Evolutionary conservation across 2,888 invertebrate species (phyloP).

Genomic region (Synergus laeviventris): DNA sequence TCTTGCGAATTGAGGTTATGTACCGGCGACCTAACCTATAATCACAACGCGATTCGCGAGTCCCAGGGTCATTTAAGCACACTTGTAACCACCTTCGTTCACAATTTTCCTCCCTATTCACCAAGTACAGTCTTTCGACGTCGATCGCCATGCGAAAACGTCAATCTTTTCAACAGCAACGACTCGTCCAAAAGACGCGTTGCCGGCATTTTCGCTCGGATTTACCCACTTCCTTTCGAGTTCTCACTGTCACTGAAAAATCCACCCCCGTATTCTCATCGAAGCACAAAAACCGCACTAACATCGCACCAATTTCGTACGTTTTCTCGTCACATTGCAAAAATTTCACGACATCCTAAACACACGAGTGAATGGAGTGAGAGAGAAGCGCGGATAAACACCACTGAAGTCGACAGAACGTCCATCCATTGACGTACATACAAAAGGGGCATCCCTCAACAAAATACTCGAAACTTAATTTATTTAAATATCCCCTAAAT

Average conservation of each 20-base stretch:
- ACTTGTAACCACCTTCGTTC: neutral
- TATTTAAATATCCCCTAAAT: neutral
- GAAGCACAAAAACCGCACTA: slow-evolving; percentile 58
- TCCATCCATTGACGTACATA: slow-evolving; percentile 74
- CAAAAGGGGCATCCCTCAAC: slow-evolving; percentile 58
- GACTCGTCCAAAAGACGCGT: slow-evolving; percentile 58
- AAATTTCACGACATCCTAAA: slow-evolving; percentile 52
- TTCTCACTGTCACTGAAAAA: slow-evolving; percentile 23
- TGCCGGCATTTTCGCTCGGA: slow-evolving; percentile 65
- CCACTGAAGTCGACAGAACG: slow-evolving; percentile 76
- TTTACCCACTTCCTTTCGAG: slow-evolving; percentile 50
- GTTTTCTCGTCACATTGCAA: slow-evolving; percentile 64
- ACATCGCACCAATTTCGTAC: slow-evolving; percentile 62
- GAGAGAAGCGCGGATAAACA: slow-evolving; percentile 76
- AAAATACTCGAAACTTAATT: neutral
- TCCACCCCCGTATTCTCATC: slow-evolving; percentile 45
- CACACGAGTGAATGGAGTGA: slow-evolving; percentile 42
- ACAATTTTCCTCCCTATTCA: slow-evolving; percentile 45
- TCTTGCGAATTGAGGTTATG: slow-evolving; percentile 66
- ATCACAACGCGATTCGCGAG: slow-evolving; percentile 58
- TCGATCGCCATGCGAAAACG: slow-evolving; percentile 43
- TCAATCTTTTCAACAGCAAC: slow-evolving; percentile 48
- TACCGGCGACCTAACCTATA: slow-evolving; percentile 74
- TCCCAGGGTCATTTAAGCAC: slow-evolving; percentile 37
- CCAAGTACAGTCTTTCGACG: slow-evolving; percentile 42